Evolutionary conservation across 2,797 vertebrate species (phyloP).

Genomic region (Crenichthys baileyi): DNA sequence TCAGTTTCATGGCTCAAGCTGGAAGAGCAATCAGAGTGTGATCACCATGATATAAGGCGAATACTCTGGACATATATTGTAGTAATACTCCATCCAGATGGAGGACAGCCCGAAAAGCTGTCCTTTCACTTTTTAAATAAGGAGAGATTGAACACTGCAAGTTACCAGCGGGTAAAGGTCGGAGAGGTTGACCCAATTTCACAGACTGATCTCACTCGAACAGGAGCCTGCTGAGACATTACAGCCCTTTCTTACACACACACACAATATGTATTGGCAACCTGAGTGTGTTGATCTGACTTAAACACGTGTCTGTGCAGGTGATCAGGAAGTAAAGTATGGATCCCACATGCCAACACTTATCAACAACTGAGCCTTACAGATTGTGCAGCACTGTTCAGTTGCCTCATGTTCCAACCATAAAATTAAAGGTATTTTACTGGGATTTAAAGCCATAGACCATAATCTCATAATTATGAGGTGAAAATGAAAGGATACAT

Average conservation of each 20-base stretch:
- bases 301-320: neutral
- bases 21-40: slow-evolving; percentile 27
- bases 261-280: slow-evolving; percentile 30
- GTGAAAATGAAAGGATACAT: neutral
- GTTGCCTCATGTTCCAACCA: neutral
- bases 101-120: slow-evolving; percentile 51
- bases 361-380: neutral
- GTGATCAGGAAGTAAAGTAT: neutral
- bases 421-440: neutral
- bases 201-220: slow-evolving; percentile 58
- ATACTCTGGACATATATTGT: slow-evolving; percentile 20
- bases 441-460: neutral
- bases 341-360: slow-evolving; percentile 4
- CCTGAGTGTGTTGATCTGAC: slow-evolving; percentile 5
- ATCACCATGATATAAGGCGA: slow-evolving; percentile 29
- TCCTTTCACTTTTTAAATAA: slow-evolving; percentile 72
- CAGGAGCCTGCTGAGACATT: slow-evolving; percentile 59
- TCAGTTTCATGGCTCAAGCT: slow-evolving; percentile 11
- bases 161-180: slow-evolving; percentile 71
- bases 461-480: neutral
- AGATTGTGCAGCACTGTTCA: neutral
- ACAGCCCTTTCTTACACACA: slow-evolving; percentile 50
- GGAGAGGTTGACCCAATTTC: slow-evolving; percentile 71
- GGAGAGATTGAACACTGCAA: slow-evolving; percentile 65
- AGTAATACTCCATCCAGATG: slow-evolving; percentile 32